Evolutionary conservation across 2,797 vertebrate species (phyloP), one percentile per base, ranked within the genome.

Genomic region (Anguilla pacifica): DNA sequence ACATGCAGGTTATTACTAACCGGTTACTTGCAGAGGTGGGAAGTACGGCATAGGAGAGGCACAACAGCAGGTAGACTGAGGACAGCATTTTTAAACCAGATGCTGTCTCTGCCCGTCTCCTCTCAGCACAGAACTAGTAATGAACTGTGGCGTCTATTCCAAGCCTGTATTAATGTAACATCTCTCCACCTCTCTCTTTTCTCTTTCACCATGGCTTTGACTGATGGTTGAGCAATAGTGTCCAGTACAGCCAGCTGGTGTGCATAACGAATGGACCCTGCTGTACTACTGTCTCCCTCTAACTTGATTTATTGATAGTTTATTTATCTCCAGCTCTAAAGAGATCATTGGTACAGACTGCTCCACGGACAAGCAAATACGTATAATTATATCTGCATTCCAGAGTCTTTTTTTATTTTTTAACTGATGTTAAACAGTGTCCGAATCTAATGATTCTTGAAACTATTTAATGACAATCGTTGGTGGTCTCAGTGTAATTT

Each of bases 11-110:
- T 13, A 6, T 11, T 88, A 70, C 89, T 90, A 86, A 91, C 92
- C 39, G 87, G 43, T 90, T 35, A 70, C 84, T 64, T 86, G 83
- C 67, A 28, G 79, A 86, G 43, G 87, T 85, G 28, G 85, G 84
- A 22, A 87, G 85, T 64, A 59, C 46, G 81, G 88, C 7, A 85
- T 35, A 91, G 74, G 17, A 85, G 22, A 87, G 81, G 53, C 22
- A 87, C 49, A 91, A 51, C 35, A 92, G 86, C 35, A 92, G 35
- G 87, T 77, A 88, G 43, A 89, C 43, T n/a, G 82, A 61, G 77
- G 70, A 59, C n/a, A 13, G 70, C 89, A 91, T 90, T 43, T 61
- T 85, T 6, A 39, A 84, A 59, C 7, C 46, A 82, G 43, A 51
- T 22, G 39, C 4, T 39, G 59, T 39, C 10, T 13, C 28, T n/a